These are phyloP conservation scores for Neoarius graeffei DNA, from an alignment of 2,113 vertebrate genomes.

Conservation along the genomic window DNA sequence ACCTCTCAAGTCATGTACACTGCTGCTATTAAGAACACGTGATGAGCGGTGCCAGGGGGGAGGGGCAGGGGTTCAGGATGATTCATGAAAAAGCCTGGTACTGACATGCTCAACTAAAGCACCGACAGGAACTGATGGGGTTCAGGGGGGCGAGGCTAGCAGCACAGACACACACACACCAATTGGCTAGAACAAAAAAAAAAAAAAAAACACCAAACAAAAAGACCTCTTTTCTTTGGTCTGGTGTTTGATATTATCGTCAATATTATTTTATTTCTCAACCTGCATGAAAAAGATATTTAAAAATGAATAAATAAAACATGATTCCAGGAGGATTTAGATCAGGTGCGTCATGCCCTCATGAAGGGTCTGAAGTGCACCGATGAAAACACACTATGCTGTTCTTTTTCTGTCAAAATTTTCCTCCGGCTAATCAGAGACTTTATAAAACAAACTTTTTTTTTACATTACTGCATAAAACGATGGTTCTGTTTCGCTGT, in stretches of 20 bases:
- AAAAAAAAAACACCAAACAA: background rate
- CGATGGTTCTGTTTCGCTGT: no score
- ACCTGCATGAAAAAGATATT: background rate
- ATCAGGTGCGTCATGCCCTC: no score
- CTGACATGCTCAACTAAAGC: background rate
- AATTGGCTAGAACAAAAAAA: background rate
- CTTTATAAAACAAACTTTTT: no score
- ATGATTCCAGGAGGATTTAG: no score
- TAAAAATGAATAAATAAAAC: no score
- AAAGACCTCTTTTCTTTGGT: background rate
- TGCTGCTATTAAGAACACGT: background rate
- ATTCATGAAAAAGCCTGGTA: background rate
- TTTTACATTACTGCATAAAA: no score
- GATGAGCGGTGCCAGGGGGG: background rate
- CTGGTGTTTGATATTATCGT: background rate
- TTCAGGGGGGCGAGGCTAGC: background rate
- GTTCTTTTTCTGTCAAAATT: no score
- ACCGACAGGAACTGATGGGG: background rate
- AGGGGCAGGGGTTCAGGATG: background rate
- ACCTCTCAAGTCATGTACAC: background rate
- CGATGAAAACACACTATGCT: no score
- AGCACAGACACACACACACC: background rate
- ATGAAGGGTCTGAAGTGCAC: no score
- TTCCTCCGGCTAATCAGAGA: no score
- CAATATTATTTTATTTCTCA: background rate